Evolutionary conservation across 1,140 invertebrate species (phyloP).

Genomic region (Rhyacophila brunnea): DNA sequence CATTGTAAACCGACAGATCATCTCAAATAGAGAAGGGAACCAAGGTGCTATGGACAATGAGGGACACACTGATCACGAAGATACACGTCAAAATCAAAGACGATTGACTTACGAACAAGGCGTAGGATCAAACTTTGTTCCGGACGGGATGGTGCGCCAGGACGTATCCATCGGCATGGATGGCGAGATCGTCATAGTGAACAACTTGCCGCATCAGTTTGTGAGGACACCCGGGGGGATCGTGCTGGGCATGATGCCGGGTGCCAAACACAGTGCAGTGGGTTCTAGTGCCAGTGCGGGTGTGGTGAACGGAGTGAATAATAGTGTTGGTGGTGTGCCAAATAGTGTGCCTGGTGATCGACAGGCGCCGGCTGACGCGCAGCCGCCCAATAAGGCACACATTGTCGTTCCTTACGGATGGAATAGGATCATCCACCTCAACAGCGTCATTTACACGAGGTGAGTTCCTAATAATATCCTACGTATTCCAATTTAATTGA

Average conservation of each 20-base stretch:
- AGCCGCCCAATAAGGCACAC: slow-evolving; percentile 34
- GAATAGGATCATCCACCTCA: slow-evolving; percentile 49
- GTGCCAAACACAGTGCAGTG: slow-evolving; percentile 36
- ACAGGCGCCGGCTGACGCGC: neutral
- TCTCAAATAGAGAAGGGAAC: slow-evolving; percentile 8
- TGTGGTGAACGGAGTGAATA: slow-evolving; percentile 27
- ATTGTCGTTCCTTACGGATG: slow-evolving; percentile 51
- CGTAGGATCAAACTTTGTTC: neutral
- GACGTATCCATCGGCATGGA: slow-evolving; percentile 16
- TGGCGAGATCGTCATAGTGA: slow-evolving; percentile 29
- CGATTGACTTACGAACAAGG: neutral
- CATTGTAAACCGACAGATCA: slow-evolving; percentile 50
- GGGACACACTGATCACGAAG: neutral
- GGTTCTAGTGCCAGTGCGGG: slow-evolving; percentile 29
- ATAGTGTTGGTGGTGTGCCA: slow-evolving; percentile 17
- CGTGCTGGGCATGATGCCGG: slow-evolving; percentile 46
- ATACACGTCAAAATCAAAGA: neutral
- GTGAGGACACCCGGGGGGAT: slow-evolving; percentile 51
- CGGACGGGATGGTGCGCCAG: slow-evolving; percentile 16
- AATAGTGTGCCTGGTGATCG: slow-evolving; percentile 6
- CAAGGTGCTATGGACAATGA: neutral
- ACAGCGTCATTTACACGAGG: slow-evolving; percentile 52
- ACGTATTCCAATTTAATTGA: too few relatives aligned
- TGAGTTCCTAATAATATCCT: too few relatives aligned
- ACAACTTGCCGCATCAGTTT: slow-evolving; percentile 41